Evolutionary conservation across 2,888 invertebrate genomes (phyloP).

Genomic region (Ochlodes sylvanus): DNA sequence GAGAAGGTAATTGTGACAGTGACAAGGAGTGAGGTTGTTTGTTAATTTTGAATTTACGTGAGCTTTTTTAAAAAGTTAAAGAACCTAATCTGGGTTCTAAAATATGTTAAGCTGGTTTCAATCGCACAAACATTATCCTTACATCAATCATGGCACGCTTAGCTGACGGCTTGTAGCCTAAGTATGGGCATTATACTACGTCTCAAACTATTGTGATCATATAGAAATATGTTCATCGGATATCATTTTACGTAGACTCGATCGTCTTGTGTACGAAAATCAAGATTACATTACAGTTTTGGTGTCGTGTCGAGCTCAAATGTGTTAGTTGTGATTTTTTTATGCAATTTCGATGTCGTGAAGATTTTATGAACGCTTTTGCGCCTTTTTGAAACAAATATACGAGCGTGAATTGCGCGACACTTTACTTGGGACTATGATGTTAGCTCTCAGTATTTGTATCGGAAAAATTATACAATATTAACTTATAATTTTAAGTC

Average conservation of each 20-base stretch:
- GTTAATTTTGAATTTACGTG: no score
- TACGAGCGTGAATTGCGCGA: constrained; percentile 50
- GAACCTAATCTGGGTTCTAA: no score
- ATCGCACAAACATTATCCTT: constrained; percentile 33
- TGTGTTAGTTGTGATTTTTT: constrained; percentile 68
- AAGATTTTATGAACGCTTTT: constrained; percentile 79
- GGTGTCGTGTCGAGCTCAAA: constrained; percentile 57
- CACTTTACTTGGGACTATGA: constrained; percentile 17
- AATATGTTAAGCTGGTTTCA: no score
- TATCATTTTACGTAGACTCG: constrained; percentile 40
- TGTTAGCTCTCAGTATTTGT: constrained; percentile 12
- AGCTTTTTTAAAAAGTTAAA: no score
- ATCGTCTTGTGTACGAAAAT: constrained; percentile 32
- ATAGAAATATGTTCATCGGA: constrained; percentile 22
- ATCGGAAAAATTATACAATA: constrained; percentile 5
- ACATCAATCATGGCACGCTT: constrained; percentile 38
- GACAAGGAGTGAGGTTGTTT: no score
- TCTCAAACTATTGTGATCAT: constrained; percentile 45
- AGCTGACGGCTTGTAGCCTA: constrained; percentile 38
- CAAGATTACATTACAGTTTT: constrained; percentile 47
- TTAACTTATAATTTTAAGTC: not conserved
- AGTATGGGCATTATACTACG: constrained; percentile 17
- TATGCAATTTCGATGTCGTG: constrained; percentile 76
- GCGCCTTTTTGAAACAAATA: constrained; percentile 70
- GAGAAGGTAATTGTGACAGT: no score